Percentiles rank a stretch among this genome's conserved stretches.
Evolutionary conservation across 2,797 vertebrate species (phyloP).

Genomic region (Todus mexicanus): DNA sequence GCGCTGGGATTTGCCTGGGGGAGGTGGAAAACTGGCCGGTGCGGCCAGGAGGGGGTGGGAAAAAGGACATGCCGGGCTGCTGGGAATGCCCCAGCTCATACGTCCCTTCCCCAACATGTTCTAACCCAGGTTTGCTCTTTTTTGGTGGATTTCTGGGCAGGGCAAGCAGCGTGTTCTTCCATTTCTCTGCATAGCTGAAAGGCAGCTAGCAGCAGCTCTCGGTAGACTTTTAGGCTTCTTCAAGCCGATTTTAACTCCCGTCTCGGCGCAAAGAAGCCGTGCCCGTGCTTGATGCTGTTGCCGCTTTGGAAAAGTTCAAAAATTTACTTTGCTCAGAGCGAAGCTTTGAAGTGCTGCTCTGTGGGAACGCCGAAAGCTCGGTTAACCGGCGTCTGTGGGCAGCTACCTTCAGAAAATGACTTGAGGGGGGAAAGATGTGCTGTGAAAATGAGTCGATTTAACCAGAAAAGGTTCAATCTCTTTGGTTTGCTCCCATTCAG

Average conservation of each 20-base stretch:
- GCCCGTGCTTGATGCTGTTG: slow-evolving; percentile 10
- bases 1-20: slow-evolving; percentile 25
- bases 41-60: slow-evolving; percentile 6
- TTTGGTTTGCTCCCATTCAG: slow-evolving; percentile 2
- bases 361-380: slow-evolving; percentile 9
- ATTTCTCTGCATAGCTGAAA: slow-evolving; percentile 34
- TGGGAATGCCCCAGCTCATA: slow-evolving; percentile 14
- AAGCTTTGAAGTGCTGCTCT: slow-evolving; percentile 50
- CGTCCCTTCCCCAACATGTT: neutral
- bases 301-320: slow-evolving; percentile 32
- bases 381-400: slow-evolving; percentile 25
- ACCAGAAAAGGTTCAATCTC: slow-evolving; percentile 8
- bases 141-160: slow-evolving; percentile 36
- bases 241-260: no score
- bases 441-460: neutral
- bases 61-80: slow-evolving; percentile 4
- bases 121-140: slow-evolving; percentile 6
- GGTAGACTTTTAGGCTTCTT: no score
- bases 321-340: slow-evolving; percentile 35
- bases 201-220: slow-evolving; percentile 7
- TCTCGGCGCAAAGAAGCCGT: neutral
- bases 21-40: slow-evolving; percentile 15
- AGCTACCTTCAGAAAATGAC: neutral
- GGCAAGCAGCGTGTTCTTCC: neutral
- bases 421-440: slow-evolving; percentile 2